phyloP scores from a whole-genome alignment of 2,113 vertebrate species.

The Phyllostomus hastatus region DNA sequence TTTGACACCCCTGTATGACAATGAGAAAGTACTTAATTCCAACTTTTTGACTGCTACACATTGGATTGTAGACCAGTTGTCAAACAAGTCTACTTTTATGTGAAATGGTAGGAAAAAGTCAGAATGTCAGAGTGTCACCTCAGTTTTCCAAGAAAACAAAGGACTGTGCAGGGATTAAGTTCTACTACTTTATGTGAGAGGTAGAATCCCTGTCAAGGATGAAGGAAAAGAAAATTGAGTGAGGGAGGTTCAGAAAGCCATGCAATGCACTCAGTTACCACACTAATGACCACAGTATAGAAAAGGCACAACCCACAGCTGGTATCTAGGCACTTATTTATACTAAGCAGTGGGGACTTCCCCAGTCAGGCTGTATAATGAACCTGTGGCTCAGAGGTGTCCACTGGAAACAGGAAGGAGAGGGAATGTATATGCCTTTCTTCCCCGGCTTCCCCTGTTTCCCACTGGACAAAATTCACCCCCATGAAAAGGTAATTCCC shows the following conservation, averaged over 20 bases:
- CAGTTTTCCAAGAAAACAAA: not conserved
- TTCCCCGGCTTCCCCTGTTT: not conserved
- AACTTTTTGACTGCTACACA: not conserved
- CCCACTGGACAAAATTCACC: not conserved
- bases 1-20: not conserved
- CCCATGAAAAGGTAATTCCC: not conserved
- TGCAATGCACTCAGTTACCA: too few relatives aligned
- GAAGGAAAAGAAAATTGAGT: not conserved
- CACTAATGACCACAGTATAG: not conserved
- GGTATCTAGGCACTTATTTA: not conserved
- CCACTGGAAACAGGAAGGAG: not conserved
- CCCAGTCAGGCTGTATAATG: not conserved
- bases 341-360: not conserved
- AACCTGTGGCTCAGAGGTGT: not conserved
- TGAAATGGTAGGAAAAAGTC: not conserved
- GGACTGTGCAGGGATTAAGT: not conserved
- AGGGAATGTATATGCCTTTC: not conserved
- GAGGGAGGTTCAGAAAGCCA: not conserved
- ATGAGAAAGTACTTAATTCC: not conserved
- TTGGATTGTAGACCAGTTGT: not conserved
- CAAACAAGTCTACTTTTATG: not conserved
- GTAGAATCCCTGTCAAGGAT: not conserved
- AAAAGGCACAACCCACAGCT: not conserved
- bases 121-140: not conserved
- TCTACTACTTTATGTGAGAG: not conserved